Evolutionary conservation across 2,113 vertebrate genomes (phyloP), one percentile per base, ranked within the genome.

Genomic region (Heloderma charlesbogerti): DNA sequence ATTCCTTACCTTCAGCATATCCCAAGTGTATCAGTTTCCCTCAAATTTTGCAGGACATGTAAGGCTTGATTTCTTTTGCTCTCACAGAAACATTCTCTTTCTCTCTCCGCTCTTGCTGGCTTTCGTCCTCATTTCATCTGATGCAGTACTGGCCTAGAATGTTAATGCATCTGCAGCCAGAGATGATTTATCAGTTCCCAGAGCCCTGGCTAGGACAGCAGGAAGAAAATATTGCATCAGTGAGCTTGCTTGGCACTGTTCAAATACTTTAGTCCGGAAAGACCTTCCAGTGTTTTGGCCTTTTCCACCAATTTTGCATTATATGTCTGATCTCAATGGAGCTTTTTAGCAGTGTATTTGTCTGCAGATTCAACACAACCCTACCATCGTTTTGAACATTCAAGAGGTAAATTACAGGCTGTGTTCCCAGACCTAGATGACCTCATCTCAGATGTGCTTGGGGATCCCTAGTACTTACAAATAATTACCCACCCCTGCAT

Each of bases 161-260:
- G 90, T 96, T 96, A 96, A 97, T 97, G 94, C 84, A 89, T 94
- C 95, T 92, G 94, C 54, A 89, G 94, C 96, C 92, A 84, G 88
- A 6, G 72, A 91, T 97, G 97, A 97, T 97, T 97, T 96, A 97
- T 97, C 84, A 93, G 88, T 94, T 95, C 94, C 91, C 93, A 94
- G 90, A 94, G 94, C 93, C 85, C 91, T 94, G 93, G 91, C 94
- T 95, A 63, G 12, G 94, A 92, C 94, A 66, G 86, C 92, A 93
- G 95, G 96, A 96, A 95, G 95, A 94, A 95, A 95, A 95, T 94
- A 93, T 89, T 93, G 93, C 95, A 91, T 92, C 95, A 93, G 67
- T 80, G 91, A 96, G 94, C 93, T 89, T 91, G 77, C 88, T 95
- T 96, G 96, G 95, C 95, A 95, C 91, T 31, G 90, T 85, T 94